These are phyloP conservation scores for Eulemur coronatus DNA, from an alignment of 2,797 vertebrate genomes.

Conservation along the genomic window DNA sequence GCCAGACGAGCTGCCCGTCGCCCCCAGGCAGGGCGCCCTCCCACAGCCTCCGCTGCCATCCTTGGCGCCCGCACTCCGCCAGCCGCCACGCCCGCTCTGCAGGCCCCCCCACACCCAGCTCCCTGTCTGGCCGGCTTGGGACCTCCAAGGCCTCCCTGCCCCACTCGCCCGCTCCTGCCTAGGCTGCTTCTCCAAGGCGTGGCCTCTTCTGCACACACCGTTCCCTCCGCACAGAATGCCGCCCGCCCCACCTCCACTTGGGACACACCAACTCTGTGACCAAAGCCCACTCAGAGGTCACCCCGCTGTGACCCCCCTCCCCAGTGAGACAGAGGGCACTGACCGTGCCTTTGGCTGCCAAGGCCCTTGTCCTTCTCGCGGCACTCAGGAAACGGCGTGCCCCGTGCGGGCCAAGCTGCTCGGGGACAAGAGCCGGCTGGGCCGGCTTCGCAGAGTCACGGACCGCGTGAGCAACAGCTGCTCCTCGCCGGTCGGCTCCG, in stretches of 20 bases:
- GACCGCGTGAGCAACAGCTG: not conserved
- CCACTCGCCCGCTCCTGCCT: not conserved
- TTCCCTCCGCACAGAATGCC: not conserved
- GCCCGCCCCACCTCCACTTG: not conserved
- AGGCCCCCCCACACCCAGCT: fast-evolving
- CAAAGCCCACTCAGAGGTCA: not conserved
- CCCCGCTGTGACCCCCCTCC: fast-evolving
- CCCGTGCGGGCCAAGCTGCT: not conserved
- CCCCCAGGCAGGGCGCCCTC: not conserved
- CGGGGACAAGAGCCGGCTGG: not conserved
- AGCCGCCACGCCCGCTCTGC: not conserved
- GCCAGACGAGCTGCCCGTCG: not conserved
- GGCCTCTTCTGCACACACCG: not conserved
- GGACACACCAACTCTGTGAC: not conserved
- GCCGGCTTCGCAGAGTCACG: not conserved
- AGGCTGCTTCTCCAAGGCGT: fast-evolving
- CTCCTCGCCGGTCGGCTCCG: not conserved
- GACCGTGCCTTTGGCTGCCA: not conserved
- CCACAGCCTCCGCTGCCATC: not conserved
- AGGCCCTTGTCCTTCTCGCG: not conserved
- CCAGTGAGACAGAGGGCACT: not conserved
- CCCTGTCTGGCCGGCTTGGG: not conserved
- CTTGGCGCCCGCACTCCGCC: not conserved
- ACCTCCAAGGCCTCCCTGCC: not conserved
- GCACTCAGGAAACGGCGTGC: not conserved